Evolutionary conservation across 2,113 vertebrate genomes (phyloP), one percentile per base, ranked within the genome.

Genomic region (Prietella phreatophila): DNA sequence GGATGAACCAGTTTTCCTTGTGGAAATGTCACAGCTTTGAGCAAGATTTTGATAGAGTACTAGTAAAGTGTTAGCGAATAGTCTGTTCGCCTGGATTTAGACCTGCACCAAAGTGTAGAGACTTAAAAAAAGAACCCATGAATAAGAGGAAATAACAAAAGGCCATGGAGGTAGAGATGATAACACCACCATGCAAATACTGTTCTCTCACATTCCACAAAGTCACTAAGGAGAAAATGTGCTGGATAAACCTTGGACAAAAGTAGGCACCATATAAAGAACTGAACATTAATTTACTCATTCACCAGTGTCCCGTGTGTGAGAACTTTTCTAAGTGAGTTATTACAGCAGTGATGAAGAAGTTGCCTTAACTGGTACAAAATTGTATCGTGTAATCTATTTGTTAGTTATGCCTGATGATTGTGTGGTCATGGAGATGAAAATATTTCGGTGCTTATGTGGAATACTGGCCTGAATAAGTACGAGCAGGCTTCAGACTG

Each of bases 141-240:
- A 30, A 50, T 50, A 58, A 25, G 10, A 3, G 61, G 19, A 33
- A 80, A 15, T n/a, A 30, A 85, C 7, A 47, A 20, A 53, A 67
- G 67, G 27, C 20, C 19, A 5, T 39, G 33, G 22, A 47, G 60
- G 25, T 39, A 19, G 22, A 56, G 14, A 80, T 36, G 73, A 86
- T 65, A 80, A 79, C 58, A 33, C 17, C 7, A 3, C 1, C 30
- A 11, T 80, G 60, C 85, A 80, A 53, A 86, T 86, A 4, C 60
- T 25, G 50, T 86, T 81, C 85, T 86, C 14, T 80, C n/a, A 65
- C 61, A 55, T 69, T 69, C 85, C 85, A 56, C n/a, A 65, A 10
- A 39, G 78, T 67, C 78, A 86, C 6, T 10, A 10, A 63, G 60
- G 6, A 47, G 42, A 47, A 47, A 47, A 47, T 47, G 42, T 47